These are phyloP conservation scores for Ariolimax columbianus DNA, from an alignment of 2,888 invertebrate species.

Conservation along the genomic window DNA sequence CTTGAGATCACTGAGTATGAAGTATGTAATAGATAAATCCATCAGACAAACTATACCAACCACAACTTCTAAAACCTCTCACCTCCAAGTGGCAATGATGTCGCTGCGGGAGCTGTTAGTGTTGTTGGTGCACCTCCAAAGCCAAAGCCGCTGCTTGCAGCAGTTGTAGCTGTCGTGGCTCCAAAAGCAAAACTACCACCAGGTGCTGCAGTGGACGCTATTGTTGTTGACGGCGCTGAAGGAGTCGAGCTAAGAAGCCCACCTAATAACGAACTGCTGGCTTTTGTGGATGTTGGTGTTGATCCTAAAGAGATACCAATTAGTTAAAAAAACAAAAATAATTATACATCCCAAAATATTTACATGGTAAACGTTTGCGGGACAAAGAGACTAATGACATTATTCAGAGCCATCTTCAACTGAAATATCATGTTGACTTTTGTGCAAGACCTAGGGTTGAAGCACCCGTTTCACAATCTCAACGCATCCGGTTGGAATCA, in stretches of 20 bases:
- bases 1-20: no score
- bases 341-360: no score
- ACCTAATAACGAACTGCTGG: conserved; percentile 46
- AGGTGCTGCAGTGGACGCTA: neutral
- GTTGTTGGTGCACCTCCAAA: conserved; percentile 31
- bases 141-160: conserved; percentile 11
- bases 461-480: no score
- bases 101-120: neutral
- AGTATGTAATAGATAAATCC: no score
- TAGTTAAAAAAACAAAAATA: no score
- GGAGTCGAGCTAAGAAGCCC: conserved; percentile 36
- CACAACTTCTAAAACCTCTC: neutral
- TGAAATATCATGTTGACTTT: no score
- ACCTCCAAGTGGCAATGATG: neutral
- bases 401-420: no score
- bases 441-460: no score
- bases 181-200: conserved; percentile 31
- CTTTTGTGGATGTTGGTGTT: conserved; percentile 57
- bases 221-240: conserved; percentile 23
- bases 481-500: no score
- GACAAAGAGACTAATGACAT: no score
- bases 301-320: conserved; percentile 40
- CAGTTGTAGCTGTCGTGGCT: conserved; percentile 29
- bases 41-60: no score
- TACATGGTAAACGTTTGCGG: no score